Evolutionary conservation across 2,113 vertebrate genomes (phyloP).

Genomic region (Cephalopholis sonnerati): DNA sequence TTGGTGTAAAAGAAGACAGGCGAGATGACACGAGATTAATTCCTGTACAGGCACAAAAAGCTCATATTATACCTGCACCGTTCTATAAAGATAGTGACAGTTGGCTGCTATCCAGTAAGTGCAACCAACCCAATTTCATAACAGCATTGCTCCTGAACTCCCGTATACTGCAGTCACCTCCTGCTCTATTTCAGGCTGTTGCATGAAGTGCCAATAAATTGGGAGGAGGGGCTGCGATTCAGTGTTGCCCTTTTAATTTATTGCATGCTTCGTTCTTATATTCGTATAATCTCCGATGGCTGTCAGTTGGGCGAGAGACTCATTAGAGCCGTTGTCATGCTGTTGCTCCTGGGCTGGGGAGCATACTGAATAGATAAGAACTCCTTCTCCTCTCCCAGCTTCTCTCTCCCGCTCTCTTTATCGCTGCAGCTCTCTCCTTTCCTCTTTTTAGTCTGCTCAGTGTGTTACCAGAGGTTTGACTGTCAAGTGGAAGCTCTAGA

Average conservation of each 20-base stretch:
- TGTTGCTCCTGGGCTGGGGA: slow-evolving; percentile 41
- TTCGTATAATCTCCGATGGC: slow-evolving; percentile 55
- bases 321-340: slow-evolving; percentile 62
- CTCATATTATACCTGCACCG: slow-evolving; percentile 11
- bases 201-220: slow-evolving; percentile 56
- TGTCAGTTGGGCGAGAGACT: slow-evolving; percentile 45
- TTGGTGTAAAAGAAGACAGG: slow-evolving; percentile 6
- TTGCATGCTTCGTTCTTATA: slow-evolving; percentile 29
- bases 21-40: slow-evolving; percentile 29
- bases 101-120: slow-evolving; percentile 52
- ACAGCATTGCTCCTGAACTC: slow-evolving; percentile 11
- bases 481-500: slow-evolving; percentile 56
- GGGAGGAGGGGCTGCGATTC: slow-evolving; percentile 31
- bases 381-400: slow-evolving; percentile 23
- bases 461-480: slow-evolving; percentile 47
- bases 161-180: slow-evolving; percentile 30
- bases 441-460: slow-evolving; percentile 12
- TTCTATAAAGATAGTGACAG: slow-evolving; percentile 59
- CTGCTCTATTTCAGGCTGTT: slow-evolving; percentile 46
- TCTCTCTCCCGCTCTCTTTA: slow-evolving; percentile 26
- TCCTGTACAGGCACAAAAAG: slow-evolving; percentile 27
- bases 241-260: slow-evolving; percentile 56
- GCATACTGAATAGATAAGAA: slow-evolving; percentile 57
- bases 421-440: slow-evolving; percentile 6
- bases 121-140: slow-evolving; percentile 44